Conservation (phyloP, 2,888 invertebrate genomes). For the Leucoma salicis region DNA sequence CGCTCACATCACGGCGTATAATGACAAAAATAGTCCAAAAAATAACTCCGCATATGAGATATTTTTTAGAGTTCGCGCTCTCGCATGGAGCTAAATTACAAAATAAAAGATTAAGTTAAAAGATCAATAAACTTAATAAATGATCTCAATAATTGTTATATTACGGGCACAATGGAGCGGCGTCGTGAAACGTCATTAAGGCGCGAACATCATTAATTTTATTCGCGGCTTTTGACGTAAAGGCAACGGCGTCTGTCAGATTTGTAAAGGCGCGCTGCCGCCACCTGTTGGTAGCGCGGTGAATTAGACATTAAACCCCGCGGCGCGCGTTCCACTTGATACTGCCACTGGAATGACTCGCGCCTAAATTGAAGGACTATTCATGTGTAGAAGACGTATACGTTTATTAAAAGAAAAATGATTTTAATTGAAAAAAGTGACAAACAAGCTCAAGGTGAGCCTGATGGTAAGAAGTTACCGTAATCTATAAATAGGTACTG, state of each 20-base stretch:
- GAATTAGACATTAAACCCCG: constrained; percentile 76
- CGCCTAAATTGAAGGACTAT: constrained; percentile 48
- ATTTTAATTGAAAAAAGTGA: too few relatives aligned
- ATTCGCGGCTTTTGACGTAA: constrained; percentile 81
- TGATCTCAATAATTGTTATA: constrained; percentile 83
- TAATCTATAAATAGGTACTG: too few relatives aligned
- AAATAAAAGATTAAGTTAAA: constrained; percentile 83
- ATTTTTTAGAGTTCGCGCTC: constrained; percentile 78
- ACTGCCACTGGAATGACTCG: constrained; percentile 77
- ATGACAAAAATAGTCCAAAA: constrained; percentile 82
- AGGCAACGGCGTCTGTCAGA: constrained; percentile 81
- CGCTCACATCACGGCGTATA: constrained; percentile 81
- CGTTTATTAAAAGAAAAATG: background rate
- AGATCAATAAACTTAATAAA: constrained; percentile 83
- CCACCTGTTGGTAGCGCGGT: constrained; percentile 81
- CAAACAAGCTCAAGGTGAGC: too few relatives aligned
- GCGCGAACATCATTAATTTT: constrained; percentile 82
- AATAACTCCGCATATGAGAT: constrained; percentile 79
- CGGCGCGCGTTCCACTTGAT: constrained; percentile 70
- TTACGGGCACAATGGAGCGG: constrained; percentile 82
- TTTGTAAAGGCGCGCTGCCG: constrained; percentile 76
- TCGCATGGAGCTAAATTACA: constrained; percentile 79
- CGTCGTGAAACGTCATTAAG: constrained; percentile 81
- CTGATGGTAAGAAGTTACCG: too few relatives aligned
- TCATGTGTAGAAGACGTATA: constrained; percentile 38